These are phyloP conservation scores for Malurus alboscapulatus DNA, from an alignment of 2,113 vertebrate genomes.

Conservation along the genomic window DNA sequence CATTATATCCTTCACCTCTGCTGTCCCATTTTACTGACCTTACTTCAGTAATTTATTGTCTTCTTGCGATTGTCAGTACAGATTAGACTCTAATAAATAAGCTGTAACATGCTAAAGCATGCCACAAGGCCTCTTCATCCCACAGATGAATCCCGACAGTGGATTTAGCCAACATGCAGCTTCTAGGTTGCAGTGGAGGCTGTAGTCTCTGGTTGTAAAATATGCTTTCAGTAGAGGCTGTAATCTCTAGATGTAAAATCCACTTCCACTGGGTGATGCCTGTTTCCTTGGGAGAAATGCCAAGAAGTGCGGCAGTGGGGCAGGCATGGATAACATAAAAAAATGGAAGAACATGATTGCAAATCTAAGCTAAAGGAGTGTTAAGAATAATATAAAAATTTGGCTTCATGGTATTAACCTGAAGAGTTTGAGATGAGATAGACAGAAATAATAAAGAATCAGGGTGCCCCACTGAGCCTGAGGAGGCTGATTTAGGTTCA, in stretches of 20 bases:
- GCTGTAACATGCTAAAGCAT: not conserved
- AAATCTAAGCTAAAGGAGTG: not conserved
- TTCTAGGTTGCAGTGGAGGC: not conserved
- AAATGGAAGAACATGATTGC: not conserved
- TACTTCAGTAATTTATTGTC: not conserved
- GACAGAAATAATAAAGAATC: not conserved
- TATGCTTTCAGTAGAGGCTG: not conserved
- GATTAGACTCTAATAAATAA: not conserved
- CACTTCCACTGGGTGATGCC: not conserved
- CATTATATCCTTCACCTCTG: not conserved
- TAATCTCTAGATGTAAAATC: not conserved
- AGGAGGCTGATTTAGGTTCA: not conserved
- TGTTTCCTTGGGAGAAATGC: not conserved
- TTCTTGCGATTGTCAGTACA: not conserved
- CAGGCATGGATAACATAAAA: rapidly evolving
- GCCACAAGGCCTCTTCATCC: not conserved
- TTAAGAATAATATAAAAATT: not conserved
- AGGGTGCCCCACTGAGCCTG: not conserved
- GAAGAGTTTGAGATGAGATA: not conserved
- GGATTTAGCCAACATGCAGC: not conserved
- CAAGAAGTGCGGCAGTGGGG: not conserved
- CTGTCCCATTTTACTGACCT: not conserved
- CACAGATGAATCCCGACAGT: not conserved
- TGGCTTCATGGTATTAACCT: not conserved
- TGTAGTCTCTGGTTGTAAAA: not conserved